Conservation (phyloP, 2,797 vertebrate genomes). For the Mormyrus proboscirostris region DNA sequence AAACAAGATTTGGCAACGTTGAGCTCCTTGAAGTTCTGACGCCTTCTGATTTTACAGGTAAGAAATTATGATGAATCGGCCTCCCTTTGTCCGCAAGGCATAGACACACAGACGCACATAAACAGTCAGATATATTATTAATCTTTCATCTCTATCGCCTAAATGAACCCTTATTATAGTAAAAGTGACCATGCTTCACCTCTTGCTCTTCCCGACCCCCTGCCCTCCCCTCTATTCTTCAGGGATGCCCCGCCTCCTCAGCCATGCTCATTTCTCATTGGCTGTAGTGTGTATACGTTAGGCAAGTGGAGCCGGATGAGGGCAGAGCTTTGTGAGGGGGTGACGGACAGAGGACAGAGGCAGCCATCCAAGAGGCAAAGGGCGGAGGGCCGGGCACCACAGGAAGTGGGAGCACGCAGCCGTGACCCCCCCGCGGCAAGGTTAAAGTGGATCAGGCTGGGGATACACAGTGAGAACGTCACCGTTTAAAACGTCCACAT, state of each 20-base stretch:
- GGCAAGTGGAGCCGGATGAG: conserved; percentile 19
- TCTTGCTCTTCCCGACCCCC: not conserved
- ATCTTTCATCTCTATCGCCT: conserved; percentile 41
- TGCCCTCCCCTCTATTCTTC: conserved; percentile 4
- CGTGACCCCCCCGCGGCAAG: not conserved
- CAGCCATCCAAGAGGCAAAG: conserved; percentile 22
- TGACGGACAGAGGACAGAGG: conserved; percentile 18
- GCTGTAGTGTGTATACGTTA: conserved; percentile 11
- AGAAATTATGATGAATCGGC: conserved; percentile 27
- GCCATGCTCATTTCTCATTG: not conserved
- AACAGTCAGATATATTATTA: conserved; percentile 46
- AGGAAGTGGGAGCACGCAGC: not conserved
- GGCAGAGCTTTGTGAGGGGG: not conserved
- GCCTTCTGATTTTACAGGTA: conserved; percentile 35
- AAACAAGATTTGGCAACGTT: conserved; percentile 61
- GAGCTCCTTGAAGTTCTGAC: conserved; percentile 36
- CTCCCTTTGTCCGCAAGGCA: conserved; percentile 36
- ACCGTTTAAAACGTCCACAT: not conserved
- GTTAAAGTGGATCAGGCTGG: conserved; percentile 1
- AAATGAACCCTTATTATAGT: conserved; percentile 40
- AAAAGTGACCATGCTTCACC: conserved; percentile 33
- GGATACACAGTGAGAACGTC: not conserved
- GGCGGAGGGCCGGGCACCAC: conserved; percentile 10
- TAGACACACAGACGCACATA: conserved; percentile 46
- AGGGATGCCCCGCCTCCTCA: conserved; percentile 14